Evolutionary conservation across 2,113 vertebrate species (phyloP), one percentile per base, ranked within the genome.

Genomic region (Anhinga rufa): DNA sequence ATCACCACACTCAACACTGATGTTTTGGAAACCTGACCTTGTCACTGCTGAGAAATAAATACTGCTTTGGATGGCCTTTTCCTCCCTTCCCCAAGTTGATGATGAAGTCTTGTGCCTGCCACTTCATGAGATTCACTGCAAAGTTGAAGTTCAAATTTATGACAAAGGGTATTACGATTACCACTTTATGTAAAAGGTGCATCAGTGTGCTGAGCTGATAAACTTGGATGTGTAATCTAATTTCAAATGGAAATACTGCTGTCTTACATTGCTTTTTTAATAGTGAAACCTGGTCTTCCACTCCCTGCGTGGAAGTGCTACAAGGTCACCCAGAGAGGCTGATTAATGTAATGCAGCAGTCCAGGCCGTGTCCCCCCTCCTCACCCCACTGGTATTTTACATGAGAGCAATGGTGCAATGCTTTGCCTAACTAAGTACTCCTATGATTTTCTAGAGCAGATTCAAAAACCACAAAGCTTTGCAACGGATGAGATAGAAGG

Each of bases 391-490:
- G 5, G 7, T 31, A 51, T 49, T 75, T 58, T 3, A 80, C 32
- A 65, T 0, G 0, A 9, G 15, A 76, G 48, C 40, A 82, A 70
- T 0, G 0, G 81, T 4, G 24, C 15, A 17, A 42, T 4, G 11
- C 65, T 91, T 36, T 71, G 20, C 65, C 29, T 25, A 65, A 51
- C 18, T 5, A 51, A 34, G 9, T 5, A 9, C 31, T 74, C 8
- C 36, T 54, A 6, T 0, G 7, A 17, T 55, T 80, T 88, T 28
- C 61, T 82, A 46, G 36, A 79, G 20, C 29, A 34, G 42, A 29
- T 57, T 54, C 49, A 79, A 49, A 12, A 81, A 62, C 57, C 17
- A 44, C 48, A 76, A 44, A 57, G 36, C 36, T 85, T 19, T 82
- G 70, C n/a, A 36, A 6, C 51, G 75, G 18, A 58, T 19, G n/a